These are phyloP conservation scores for Rhyacophila evoluta DNA, from an alignment of 2,888 invertebrate genomes.

Conservation along the genomic window DNA sequence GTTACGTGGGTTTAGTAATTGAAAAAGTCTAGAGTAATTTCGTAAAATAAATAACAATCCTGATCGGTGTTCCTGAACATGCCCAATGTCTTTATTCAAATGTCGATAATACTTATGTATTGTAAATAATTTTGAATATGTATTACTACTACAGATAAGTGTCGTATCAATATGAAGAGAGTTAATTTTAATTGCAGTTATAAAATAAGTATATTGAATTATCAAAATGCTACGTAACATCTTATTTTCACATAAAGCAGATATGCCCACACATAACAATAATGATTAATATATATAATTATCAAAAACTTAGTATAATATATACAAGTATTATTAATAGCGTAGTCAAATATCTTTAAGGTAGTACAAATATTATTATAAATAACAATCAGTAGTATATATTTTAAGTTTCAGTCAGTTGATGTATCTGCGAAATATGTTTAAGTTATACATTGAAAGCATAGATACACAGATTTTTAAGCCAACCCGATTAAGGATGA, in stretches of 20 bases:
- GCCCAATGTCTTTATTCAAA: too few relatives aligned
- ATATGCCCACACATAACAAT: background rate
- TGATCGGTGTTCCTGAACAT: too few relatives aligned
- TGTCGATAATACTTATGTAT: too few relatives aligned
- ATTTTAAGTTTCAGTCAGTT: conserved; percentile 16
- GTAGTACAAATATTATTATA: conserved; percentile 18
- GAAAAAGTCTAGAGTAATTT: too few relatives aligned
- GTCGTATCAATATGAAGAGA: too few relatives aligned
- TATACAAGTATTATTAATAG: conserved; percentile 1
- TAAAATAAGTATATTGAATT: background rate
- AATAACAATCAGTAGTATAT: conserved; percentile 14
- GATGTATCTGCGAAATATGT: background rate
- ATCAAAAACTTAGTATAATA: conserved; percentile 11
- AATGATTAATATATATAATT: conserved; percentile 5
- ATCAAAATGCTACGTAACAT: background rate
- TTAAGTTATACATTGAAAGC: background rate
- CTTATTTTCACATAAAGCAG: background rate
- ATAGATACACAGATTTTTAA: conserved; percentile 4
- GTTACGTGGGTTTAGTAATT: too few relatives aligned
- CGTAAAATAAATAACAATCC: too few relatives aligned
- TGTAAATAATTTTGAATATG: too few relatives aligned
- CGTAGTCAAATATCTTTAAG: conserved; percentile 9
- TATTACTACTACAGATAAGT: too few relatives aligned
- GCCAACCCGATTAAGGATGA: background rate
- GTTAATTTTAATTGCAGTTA: background rate